Conservation (phyloP, 2,113 vertebrate genomes). For the Pagrus major region DNA sequence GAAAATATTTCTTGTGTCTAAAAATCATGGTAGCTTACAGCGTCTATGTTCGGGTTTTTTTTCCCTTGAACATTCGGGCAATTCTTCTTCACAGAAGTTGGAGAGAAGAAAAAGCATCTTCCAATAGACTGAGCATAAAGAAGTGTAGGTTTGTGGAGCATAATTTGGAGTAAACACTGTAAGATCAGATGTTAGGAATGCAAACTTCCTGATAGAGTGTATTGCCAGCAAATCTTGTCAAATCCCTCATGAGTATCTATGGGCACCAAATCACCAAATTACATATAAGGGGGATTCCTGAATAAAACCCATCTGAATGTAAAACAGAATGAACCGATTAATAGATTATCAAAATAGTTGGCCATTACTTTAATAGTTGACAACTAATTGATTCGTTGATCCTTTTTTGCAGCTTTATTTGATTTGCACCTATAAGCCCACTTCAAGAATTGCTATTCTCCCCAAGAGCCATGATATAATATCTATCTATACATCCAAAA, state of each 20-base stretch:
- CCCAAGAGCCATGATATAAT: neutral
- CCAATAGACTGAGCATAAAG: neutral
- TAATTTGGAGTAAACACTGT: neutral
- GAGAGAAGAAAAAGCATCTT: neutral
- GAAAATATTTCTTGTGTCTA: neutral
- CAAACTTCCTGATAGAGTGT: too few species aligned
- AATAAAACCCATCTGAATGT: too few species aligned
- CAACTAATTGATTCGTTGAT: too few species aligned
- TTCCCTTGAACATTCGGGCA: neutral
- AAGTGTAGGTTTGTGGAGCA: neutral
- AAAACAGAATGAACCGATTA: too few species aligned
- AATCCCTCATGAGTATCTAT: neutral
- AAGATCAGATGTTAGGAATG: too few species aligned
- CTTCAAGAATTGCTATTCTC: neutral
- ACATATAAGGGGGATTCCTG: neutral
- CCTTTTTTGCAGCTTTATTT: too few species aligned
- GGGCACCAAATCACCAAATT: neutral
- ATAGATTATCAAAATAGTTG: too few species aligned
- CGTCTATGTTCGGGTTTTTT: neutral
- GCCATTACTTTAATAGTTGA: too few species aligned
- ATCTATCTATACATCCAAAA: neutral
- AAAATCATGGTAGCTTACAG: neutral
- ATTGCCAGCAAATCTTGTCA: too few species aligned
- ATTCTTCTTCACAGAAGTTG: neutral
- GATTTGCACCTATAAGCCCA: too few species aligned